These are phyloP conservation scores for Cisticola juncidis DNA, from an alignment of 2,113 vertebrate species.

Conservation along the genomic window DNA sequence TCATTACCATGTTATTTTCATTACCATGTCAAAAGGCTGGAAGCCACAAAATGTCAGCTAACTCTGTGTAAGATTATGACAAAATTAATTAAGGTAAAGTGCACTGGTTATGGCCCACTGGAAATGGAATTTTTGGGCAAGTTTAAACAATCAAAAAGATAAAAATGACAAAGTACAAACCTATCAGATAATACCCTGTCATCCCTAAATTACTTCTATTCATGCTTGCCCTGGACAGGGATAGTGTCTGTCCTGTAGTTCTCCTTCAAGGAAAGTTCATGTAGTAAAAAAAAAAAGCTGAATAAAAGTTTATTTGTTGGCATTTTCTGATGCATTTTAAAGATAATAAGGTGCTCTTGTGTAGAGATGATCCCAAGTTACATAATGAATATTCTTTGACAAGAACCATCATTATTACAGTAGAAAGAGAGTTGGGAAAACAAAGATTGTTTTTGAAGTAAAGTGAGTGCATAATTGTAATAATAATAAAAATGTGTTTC, in stretches of 20 bases:
- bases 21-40: constrained; percentile 24
- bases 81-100: constrained; percentile 23
- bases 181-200: neutral
- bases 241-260: neutral
- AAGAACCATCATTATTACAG: neutral
- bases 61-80: neutral
- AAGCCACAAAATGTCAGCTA: constrained; percentile 32
- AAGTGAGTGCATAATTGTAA: neutral
- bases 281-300: neutral
- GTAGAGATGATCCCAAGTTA: neutral
- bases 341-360: neutral
- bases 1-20: constrained; percentile 39
- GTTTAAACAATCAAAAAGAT: neutral
- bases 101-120: neutral
- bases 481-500: neutral
- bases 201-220: neutral
- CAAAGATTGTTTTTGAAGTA: neutral
- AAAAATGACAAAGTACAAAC: neutral
- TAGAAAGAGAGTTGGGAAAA: neutral
- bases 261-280: neutral
- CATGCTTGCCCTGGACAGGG: neutral
- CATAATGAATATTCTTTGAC: neutral
- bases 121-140: neutral
- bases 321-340: neutral
- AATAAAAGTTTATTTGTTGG: neutral